Percentiles rank a stretch among this genome's conserved stretches.
Evolutionary conservation across 2,113 vertebrate species (phyloP).

Genomic region (Emydura subglobosa): DNA sequence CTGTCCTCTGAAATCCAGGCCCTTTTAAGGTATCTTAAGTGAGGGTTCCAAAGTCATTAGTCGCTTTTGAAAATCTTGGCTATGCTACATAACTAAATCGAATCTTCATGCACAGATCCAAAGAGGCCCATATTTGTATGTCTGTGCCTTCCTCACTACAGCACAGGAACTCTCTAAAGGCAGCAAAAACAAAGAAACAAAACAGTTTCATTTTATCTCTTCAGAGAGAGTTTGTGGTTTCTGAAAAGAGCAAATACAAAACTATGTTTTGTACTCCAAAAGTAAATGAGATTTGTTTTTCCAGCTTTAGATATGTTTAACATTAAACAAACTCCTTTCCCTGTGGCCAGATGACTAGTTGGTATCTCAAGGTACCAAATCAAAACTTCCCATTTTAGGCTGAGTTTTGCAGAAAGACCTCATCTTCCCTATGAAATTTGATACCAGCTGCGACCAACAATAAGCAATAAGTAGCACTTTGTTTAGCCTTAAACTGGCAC

Average conservation of each 20-base stretch:
- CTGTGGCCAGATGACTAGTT: neutral
- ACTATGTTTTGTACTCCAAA: neutral
- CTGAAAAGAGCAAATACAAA: neutral
- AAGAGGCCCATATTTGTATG: neutral
- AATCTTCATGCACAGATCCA: neutral
- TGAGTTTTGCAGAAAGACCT: neutral
- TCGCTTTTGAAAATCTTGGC: neutral
- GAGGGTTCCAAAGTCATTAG: neutral
- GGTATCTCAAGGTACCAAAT: neutral
- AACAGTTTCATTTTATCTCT: conserved; percentile 3
- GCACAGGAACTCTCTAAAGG: neutral
- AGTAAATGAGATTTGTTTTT: neutral
- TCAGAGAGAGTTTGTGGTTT: neutral
- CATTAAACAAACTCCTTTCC: neutral
- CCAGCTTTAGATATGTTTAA: neutral
- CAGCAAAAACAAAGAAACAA: neutral
- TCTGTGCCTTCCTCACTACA: neutral
- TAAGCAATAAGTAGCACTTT: accelerated
- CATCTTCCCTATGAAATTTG: accelerated
- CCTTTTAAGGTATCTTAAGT: neutral
- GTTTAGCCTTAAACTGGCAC: neutral
- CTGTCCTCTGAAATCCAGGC: neutral
- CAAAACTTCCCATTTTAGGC: accelerated
- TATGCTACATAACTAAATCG: neutral
- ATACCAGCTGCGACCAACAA: neutral